Conservation (phyloP, 2,113 vertebrate species). For the Macaca nemestrina region DNA sequence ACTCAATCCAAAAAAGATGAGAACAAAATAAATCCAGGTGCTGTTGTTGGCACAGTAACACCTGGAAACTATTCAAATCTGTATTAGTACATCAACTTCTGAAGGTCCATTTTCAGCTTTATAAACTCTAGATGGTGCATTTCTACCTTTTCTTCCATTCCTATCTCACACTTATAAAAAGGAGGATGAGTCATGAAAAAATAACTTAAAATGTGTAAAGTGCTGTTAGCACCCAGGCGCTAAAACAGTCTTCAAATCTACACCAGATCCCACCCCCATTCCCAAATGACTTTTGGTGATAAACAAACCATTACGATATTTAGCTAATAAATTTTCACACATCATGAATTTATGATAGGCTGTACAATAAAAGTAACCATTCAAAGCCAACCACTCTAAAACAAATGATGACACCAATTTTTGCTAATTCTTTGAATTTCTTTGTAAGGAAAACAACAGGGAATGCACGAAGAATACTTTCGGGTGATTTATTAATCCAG, state of each 20-base stretch:
- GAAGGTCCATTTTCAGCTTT: neutral
- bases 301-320: neutral
- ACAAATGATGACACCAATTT: constrained; percentile 59
- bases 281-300: neutral
- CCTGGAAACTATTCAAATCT: neutral
- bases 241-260: neutral
- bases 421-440: constrained; percentile 61
- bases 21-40: neutral
- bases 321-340: constrained; percentile 15
- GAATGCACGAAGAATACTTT: constrained; percentile 35
- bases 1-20: neutral
- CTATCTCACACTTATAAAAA: neutral
- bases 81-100: neutral
- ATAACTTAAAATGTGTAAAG: neutral
- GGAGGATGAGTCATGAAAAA: neutral
- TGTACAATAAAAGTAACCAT: neutral
- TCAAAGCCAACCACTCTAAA: neutral
- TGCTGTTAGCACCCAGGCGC: neutral
- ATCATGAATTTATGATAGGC: neutral
- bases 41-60: neutral
- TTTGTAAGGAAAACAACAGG: constrained; percentile 55
- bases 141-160: neutral
- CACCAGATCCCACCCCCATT: fast-evolving
- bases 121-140: neutral
- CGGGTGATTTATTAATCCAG: constrained; percentile 62